Base-by-base conservation (phyloP, 2,888 invertebrate genomes). In the Drosophila picticornis region DNA sequence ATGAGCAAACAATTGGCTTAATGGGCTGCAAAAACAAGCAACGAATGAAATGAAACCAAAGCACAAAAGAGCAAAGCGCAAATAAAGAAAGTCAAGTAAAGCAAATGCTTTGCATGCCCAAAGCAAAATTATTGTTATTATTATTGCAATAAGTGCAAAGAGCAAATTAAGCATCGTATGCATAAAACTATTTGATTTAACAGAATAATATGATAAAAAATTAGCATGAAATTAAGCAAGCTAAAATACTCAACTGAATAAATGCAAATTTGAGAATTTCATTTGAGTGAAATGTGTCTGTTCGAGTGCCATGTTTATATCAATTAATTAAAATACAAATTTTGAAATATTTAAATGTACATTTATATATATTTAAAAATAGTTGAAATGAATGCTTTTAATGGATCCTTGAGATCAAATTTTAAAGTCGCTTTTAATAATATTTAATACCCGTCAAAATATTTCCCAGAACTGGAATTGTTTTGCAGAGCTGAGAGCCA, bases 1-100 rank as follows among this genome's bases (percentile, higher is more conserved):
- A 82, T 85, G 73, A 73, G 88, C 86, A 85, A 85, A 88, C 86
- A 88, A 88, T 84, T 83, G 88, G 86, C 68, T 77, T 77, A 83
- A 85, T 75, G 64, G 80, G 56, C 46, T 46, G 61, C 63, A 69
- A 62, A 58, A 51, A 40, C 55, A 34, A 57, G 61, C 53, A 55
- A 57, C 58, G 50, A 60, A 56, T 36, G 48, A 50, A 46, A 43
- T 62, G 11, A 34, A 55, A 51, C 51, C 53, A 46, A 58, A 75
- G 34, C 34, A 48, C 59, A 34, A 36, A 67, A 48, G 27, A 6
- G 36, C 34, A 69, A 64, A 74, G 22, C 34, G 16, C 51, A 58
- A 57, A 67, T 58, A 67, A 36, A 2, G 59, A 64, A 75, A 60
- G 72, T 32, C 50, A 16, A 75, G 32, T 57, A 60, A 48, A 51